Conservation (phyloP, 1,140 invertebrate genomes). For the Eriosoma lanigerum region DNA sequence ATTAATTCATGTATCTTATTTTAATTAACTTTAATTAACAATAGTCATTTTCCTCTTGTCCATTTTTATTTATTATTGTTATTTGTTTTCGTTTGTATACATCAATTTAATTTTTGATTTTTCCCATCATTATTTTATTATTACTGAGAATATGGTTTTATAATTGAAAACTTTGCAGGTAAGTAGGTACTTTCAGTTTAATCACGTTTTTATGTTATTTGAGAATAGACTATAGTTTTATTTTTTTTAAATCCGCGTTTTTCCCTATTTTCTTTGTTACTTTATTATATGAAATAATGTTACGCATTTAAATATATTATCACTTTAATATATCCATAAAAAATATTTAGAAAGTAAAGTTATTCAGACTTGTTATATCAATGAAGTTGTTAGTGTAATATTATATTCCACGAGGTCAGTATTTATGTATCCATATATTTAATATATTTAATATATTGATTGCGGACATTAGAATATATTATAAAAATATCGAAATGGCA, state of each 20-base stretch:
- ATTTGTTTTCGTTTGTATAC: neutral
- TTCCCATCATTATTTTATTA: neutral
- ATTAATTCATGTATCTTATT: no score
- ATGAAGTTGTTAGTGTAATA: neutral
- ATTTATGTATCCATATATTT: neutral
- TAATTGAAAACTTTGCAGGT: no score
- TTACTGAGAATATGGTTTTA: neutral
- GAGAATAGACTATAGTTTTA: neutral
- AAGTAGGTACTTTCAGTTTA: no score
- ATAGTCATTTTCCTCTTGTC: no score
- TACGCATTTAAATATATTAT: neutral
- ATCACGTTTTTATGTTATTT: no score
- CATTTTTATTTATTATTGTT: no score
- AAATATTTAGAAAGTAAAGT: constrained; percentile 26
- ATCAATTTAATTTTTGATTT: neutral
- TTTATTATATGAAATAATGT: neutral
- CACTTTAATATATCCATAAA: neutral
- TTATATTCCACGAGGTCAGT: constrained; percentile 9
- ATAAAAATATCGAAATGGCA: neutral
- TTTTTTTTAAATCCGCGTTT: neutral
- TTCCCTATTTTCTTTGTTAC: neutral
- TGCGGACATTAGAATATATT: neutral
- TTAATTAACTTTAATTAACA: no score
- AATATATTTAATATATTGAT: neutral
- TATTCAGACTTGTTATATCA: neutral